Conservation (phyloP, 1,140 invertebrate species). For the Papilio helenus region DNA sequence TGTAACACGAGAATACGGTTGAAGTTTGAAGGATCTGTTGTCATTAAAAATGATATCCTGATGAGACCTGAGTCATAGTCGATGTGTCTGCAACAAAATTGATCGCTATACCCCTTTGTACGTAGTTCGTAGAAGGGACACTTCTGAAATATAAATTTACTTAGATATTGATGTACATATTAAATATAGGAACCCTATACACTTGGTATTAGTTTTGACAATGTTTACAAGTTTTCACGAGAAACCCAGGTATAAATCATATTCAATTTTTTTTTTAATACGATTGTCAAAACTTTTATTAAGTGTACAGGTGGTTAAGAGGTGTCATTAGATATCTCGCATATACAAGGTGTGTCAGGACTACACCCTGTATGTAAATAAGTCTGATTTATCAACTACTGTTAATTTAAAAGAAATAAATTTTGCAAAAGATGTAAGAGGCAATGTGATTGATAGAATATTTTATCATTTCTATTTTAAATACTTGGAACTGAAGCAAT, state of each 20-base stretch:
- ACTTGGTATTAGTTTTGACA: neutral
- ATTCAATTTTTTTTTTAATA: neutral
- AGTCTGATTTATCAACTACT: slow-evolving; percentile 25
- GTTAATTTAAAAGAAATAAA: slow-evolving; percentile 8
- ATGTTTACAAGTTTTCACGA: neutral
- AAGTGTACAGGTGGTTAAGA: neutral
- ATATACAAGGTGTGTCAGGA: neutral
- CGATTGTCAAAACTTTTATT: neutral
- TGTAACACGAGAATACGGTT: neutral
- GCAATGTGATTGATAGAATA: neutral
- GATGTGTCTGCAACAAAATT: neutral
- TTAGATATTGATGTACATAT: neutral
- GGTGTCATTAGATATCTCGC: neutral
- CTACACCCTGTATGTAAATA: neutral
- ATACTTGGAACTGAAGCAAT: neutral
- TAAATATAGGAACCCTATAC: neutral
- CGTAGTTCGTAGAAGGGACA: neutral
- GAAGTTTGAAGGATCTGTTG: neutral
- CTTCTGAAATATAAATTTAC: neutral
- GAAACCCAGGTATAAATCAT: neutral
- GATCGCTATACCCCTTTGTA: neutral
- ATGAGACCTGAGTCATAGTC: neutral
- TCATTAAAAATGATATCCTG: slow-evolving; percentile 26
- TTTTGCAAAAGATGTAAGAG: neutral
- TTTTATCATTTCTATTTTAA: slow-evolving; percentile 24